These are phyloP conservation scores for Halictus rubicundus DNA, from an alignment of 1,140 invertebrate species.

Conservation along the genomic window DNA sequence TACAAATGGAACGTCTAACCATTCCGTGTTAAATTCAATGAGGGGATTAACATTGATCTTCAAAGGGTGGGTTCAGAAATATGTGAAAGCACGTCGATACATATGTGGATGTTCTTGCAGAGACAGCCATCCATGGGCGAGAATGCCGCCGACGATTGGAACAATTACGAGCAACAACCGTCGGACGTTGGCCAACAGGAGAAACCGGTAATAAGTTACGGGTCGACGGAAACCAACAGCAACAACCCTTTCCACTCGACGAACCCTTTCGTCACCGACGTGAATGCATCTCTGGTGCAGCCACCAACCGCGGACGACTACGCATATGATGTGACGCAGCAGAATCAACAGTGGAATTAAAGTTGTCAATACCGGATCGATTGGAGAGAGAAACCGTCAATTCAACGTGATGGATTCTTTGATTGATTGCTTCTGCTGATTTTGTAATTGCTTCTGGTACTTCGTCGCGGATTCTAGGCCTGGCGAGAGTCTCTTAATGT, in stretches of 20 bases:
- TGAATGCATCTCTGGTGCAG: slow-evolving; percentile 73
- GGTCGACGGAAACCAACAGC: slow-evolving; percentile 72
- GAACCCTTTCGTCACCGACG: slow-evolving; percentile 74
- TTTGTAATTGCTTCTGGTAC: slow-evolving; percentile 5
- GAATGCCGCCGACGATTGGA: slow-evolving; percentile 66
- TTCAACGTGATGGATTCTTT: slow-evolving; percentile 7
- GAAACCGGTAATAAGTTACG: slow-evolving; percentile 72
- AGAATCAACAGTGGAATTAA: slow-evolving; percentile 74
- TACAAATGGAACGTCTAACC: no score
- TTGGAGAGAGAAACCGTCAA: slow-evolving; percentile 25
- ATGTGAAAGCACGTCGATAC: no score
- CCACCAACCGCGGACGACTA: slow-evolving; percentile 75
- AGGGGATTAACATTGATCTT: no score
- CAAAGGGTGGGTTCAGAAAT: no score
- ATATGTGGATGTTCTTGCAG: slow-evolving; percentile 61
- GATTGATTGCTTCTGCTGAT: slow-evolving; percentile 5
- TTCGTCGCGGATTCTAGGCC: background rate
- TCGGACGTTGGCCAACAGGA: slow-evolving; percentile 57
- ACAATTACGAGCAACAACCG: slow-evolving; percentile 62
- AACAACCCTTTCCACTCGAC: slow-evolving; percentile 78
- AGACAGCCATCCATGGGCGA: slow-evolving; percentile 74
- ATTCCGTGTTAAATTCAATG: no score
- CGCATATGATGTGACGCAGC: slow-evolving; percentile 72
- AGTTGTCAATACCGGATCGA: slow-evolving; percentile 11
- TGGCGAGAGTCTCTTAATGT: background rate